phyloP scores from a whole-genome alignment of 1,140 invertebrate genomes.

The Listronotus oregonensis region DNA sequence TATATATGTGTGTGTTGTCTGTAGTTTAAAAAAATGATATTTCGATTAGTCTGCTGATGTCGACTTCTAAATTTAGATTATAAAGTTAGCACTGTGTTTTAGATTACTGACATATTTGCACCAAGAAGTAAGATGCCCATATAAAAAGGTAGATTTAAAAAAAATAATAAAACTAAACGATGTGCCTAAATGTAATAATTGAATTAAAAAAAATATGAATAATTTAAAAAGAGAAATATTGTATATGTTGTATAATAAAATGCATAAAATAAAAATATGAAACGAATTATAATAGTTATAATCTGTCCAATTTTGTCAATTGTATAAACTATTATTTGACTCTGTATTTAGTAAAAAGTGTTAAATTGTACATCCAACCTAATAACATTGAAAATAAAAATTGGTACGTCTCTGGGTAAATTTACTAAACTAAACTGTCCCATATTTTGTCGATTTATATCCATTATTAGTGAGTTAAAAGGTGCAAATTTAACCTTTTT shows the following conservation, averaged over 20 bases:
- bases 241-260: constrained; percentile 12
- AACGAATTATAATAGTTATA: constrained; percentile 1
- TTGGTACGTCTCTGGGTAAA: too few species aligned
- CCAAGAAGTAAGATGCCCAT: neutral
- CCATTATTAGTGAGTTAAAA: too few species aligned
- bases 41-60: constrained; percentile 9
- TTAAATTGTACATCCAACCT: neutral
- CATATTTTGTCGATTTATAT: too few species aligned
- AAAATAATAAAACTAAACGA: constrained; percentile 10
- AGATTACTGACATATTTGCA: neutral
- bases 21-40: too few species aligned
- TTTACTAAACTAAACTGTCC: too few species aligned
- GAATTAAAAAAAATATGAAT: neutral
- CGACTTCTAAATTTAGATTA: neutral
- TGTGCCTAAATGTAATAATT: constrained; percentile 8
- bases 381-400: too few species aligned
- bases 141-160: constrained; percentile 3
- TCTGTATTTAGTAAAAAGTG: neutral
- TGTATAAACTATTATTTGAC: neutral
- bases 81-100: neutral
- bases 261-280: constrained; percentile 1
- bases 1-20: too few species aligned
- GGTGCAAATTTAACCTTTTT: too few species aligned
- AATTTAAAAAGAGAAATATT: neutral
- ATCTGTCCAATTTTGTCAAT: constrained; percentile 13